Base-by-base conservation (phyloP, 1,140 invertebrate species). In the Megalopta genalis region DNA sequence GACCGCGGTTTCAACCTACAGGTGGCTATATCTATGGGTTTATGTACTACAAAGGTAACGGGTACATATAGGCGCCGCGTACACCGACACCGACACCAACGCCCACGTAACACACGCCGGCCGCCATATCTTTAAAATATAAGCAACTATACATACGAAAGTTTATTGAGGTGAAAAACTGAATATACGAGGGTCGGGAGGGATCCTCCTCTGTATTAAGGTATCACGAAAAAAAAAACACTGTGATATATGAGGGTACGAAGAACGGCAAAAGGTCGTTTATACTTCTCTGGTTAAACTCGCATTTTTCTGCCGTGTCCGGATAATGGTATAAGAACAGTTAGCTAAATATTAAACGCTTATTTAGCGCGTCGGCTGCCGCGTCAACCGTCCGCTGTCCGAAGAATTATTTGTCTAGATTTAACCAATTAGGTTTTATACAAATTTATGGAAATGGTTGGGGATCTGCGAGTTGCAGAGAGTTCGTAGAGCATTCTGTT, bases 21-120 rank as follows among this genome's bases (percentile, higher is more conserved):
- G 81, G 81, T 82, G 77, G 77, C 81, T 79, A 82, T 71, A 82
- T 42, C 77, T 65, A 71, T 62, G 32, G 16, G 1, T 49, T 18
- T 42, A 10, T 62, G 23, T 37, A 39, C 32, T 32, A 37, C 54
- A 14, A 52, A n/a, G 64, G n/a, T 52, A 4, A 6, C 16, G 16
- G 2, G 49, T 21, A 21, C 49, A 52, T 1, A 46, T 12, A 46
- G 16, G 49, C 37, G 5, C 37, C n/a, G 21, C 8, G 57, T 18
- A n/a, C 23, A 64, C 16, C n/a, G 23, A 75, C 52, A 57, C 37
- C 27, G 12, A n/a, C 23, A 64, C 16, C n/a, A 21, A 75, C 52
- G 64, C 37, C 27, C 18, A 54, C n/a, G 39, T 8, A 32, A 32
- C 32, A 32, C 32, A 10, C 42, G 42, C 42, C 16, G 49, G 3